These are phyloP conservation scores for Phalacrocorax pelagicus DNA, from an alignment of 2,113 vertebrate species.

Conservation along the genomic window DNA sequence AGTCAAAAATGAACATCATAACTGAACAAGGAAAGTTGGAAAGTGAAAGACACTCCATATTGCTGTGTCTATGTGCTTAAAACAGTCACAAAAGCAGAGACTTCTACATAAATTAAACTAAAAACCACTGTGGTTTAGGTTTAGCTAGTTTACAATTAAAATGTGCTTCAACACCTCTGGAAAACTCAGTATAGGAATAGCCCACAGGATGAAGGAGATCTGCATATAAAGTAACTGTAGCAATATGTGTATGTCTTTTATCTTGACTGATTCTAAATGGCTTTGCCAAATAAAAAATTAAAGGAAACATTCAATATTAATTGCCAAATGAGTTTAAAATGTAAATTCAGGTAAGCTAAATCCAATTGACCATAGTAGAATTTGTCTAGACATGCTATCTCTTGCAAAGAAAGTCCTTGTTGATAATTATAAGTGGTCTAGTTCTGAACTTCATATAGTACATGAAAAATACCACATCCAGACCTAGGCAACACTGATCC, in stretches of 20 bases:
- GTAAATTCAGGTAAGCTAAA: background rate
- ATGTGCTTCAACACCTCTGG: background rate
- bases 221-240: background rate
- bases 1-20: background rate
- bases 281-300: background rate
- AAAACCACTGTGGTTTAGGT: rapidly evolving
- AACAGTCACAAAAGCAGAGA: background rate
- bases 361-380: background rate
- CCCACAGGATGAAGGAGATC: background rate
- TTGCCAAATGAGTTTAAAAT: background rate
- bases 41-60: background rate
- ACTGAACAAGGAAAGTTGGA: background rate
- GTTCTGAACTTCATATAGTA: background rate
- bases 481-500: background rate
- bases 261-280: background rate
- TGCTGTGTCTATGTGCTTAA: background rate
- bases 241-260: background rate
- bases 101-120: background rate
- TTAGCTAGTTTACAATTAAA: background rate
- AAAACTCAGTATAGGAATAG: background rate
- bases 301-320: background rate
- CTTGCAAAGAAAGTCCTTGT: background rate
- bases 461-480: background rate
- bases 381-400: background rate
- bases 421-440: background rate